phyloP scores from a whole-genome alignment of 2,113 vertebrate species.

The Tichodroma muraria region DNA sequence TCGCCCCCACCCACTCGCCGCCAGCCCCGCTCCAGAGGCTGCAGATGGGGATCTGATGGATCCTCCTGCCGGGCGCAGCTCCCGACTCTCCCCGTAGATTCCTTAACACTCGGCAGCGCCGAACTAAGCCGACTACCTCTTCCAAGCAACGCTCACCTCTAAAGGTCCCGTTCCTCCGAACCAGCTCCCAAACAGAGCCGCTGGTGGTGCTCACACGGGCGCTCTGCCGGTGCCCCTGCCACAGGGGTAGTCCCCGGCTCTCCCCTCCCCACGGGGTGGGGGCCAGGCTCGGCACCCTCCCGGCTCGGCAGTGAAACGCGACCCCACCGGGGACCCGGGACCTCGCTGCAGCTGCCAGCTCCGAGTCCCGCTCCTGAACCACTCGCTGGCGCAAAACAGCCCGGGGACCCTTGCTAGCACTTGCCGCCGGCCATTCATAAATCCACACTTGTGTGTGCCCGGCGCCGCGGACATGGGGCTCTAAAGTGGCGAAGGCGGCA shows the following conservation, averaged over 20 bases:
- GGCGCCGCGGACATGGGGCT: neutral
- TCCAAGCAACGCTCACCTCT: neutral
- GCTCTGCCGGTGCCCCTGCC: neutral
- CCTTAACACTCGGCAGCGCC: neutral
- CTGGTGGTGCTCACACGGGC: neutral
- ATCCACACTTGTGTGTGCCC: neutral
- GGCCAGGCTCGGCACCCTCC: neutral
- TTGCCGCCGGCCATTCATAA: constrained; percentile 22
- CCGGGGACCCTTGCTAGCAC: neutral
- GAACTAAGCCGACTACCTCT: neutral
- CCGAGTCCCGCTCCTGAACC: neutral
- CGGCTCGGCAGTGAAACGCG: neutral
- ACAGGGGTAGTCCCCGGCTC: neutral
- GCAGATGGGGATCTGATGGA: neutral
- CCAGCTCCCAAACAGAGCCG: rapidly evolving
- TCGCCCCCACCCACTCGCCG: neutral
- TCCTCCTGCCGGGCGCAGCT: neutral
- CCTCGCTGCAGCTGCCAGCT: neutral
- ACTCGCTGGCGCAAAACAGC: neutral
- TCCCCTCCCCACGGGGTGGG: neutral
- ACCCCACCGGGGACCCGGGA: too few species aligned
- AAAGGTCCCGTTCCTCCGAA: constrained; percentile 29
- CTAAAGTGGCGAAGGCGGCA: neutral
- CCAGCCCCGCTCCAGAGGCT: neutral
- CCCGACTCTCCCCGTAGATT: neutral